phyloP scores from a whole-genome alignment of 2,113 vertebrate species.

The Eurypyga helias region DNA sequence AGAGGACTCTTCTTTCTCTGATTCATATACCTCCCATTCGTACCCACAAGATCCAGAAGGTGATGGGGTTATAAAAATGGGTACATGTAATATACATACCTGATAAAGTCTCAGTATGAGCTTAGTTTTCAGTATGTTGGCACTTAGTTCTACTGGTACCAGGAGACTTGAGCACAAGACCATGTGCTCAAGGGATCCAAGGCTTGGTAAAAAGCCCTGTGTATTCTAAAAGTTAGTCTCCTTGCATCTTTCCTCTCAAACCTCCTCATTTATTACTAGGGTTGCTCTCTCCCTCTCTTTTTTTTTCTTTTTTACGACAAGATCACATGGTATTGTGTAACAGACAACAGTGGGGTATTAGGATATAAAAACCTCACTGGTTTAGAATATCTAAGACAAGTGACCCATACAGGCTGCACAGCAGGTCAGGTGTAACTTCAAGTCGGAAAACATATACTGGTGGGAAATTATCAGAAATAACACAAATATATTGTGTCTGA shows the following conservation, averaged over 20 bases:
- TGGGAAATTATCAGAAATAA: neutral
- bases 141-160: fast-evolving
- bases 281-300: neutral
- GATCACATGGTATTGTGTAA: neutral
- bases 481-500: neutral
- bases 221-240: neutral
- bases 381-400: neutral
- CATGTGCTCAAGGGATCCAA: neutral
- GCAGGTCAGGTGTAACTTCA: neutral
- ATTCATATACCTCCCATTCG: fast-evolving
- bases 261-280: neutral
- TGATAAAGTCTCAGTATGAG: neutral
- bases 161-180: neutral
- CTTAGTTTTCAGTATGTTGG: neutral
- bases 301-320: neutral
- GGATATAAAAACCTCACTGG: neutral
- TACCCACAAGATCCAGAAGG: neutral
- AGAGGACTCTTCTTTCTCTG: neutral
- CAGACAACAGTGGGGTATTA: neutral
- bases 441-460: neutral
- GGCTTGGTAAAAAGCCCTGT: neutral
- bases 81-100: neutral
- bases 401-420: neutral
- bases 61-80: neutral
- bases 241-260: neutral